These are phyloP conservation scores for Meta bourneti DNA, from an alignment of 2,888 invertebrate species.

Conservation along the genomic window DNA sequence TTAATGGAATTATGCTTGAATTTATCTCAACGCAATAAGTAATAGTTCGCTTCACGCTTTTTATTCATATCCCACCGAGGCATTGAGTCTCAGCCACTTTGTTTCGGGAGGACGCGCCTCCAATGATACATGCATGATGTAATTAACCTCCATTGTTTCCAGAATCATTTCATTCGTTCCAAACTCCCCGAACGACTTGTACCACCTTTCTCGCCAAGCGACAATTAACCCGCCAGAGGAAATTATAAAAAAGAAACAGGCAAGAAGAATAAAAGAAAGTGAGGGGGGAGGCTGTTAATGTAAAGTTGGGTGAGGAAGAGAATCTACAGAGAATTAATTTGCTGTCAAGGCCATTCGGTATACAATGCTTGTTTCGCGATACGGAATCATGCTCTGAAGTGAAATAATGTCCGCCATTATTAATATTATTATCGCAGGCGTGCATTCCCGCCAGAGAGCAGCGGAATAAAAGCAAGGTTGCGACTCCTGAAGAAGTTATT, in stretches of 20 bases:
- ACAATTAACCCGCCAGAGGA: constrained; percentile 60
- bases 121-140: not conserved
- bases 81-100: not conserved
- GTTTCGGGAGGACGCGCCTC: not conserved
- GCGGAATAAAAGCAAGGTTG: constrained; percentile 60
- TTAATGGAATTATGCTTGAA: not conserved
- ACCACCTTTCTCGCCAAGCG: constrained; percentile 31
- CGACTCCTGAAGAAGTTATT: constrained; percentile 72
- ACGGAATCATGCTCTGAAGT: constrained; percentile 64
- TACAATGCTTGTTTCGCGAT: constrained; percentile 71
- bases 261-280: constrained; percentile 40
- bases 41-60: not conserved
- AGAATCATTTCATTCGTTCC: not conserved
- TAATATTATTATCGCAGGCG: constrained; percentile 75
- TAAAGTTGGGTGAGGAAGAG: constrained; percentile 33
- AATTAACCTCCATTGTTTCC: not conserved
- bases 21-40: not conserved
- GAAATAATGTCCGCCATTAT: constrained; percentile 76
- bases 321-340: constrained; percentile 69
- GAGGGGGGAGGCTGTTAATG: constrained; percentile 48
- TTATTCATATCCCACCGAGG: not conserved
- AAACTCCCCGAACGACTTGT: not conserved
- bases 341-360: constrained; percentile 74
- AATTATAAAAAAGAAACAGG: constrained; percentile 44
- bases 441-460: constrained; percentile 46